Conservation (phyloP, 2,113 vertebrate genomes). For the Baryphthengus martii region DNA sequence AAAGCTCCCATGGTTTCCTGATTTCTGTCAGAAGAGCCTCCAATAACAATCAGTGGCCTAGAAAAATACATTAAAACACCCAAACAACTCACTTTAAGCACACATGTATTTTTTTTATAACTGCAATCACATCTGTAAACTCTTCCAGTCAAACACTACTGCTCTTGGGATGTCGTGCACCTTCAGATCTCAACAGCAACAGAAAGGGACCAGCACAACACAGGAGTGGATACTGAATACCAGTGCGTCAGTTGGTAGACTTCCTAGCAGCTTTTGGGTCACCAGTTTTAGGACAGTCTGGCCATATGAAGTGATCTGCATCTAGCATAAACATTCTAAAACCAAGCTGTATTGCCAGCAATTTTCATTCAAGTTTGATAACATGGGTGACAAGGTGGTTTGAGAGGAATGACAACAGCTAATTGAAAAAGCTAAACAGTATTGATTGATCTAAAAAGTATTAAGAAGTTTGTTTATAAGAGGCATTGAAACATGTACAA, state of each 20-base stretch:
- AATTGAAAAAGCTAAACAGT: background rate
- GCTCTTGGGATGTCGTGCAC: background rate
- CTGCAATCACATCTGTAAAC: background rate
- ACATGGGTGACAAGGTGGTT: background rate
- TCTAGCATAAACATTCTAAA: background rate
- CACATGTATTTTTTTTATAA: background rate
- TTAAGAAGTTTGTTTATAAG: background rate
- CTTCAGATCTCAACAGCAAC: background rate
- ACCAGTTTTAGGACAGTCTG: background rate
- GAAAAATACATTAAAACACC: background rate
- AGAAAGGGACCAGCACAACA: background rate
- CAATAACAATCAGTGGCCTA: slow-evolving; percentile 94
- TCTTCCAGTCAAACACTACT: background rate
- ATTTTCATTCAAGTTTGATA: background rate
- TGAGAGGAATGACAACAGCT: background rate
- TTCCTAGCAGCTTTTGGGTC: background rate
- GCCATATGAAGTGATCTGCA: background rate
- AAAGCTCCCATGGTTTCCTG: slow-evolving; percentile 96
- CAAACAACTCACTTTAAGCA: background rate
- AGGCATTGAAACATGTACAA: background rate
- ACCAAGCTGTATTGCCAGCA: background rate
- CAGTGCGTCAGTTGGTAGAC: fast-evolving
- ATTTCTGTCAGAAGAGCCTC: slow-evolving; percentile 89
- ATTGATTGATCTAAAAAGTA: background rate
- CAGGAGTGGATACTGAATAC: background rate